A percentile compares a stretch with the other conserved stretches of the same genome.
These are phyloP conservation scores for Agriopis aurantiaria DNA, from an alignment of 2,888 invertebrate genomes.

Conservation along the genomic window DNA sequence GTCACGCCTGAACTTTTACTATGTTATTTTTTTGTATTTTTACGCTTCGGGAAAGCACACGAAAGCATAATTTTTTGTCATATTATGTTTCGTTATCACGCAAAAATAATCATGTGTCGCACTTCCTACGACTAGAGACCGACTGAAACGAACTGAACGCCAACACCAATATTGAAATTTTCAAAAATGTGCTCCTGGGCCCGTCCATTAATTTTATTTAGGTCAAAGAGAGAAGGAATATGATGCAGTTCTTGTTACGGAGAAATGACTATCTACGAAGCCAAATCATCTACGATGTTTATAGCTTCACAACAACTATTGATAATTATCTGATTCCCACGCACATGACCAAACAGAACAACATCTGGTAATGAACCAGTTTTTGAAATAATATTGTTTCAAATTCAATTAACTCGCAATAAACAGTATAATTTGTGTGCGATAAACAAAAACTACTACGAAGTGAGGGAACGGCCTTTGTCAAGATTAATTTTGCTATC, in stretches of 20 bases:
- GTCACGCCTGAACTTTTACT: too few relatives aligned
- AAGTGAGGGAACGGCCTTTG: slow-evolving; percentile 28
- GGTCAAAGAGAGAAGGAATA: too few relatives aligned
- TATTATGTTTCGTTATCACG: too few relatives aligned
- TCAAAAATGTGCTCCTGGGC: too few relatives aligned
- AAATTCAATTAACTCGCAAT: slow-evolving; percentile 43
- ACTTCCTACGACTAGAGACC: too few relatives aligned
- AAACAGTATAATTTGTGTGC: slow-evolving; percentile 29
- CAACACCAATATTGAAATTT: too few relatives aligned
- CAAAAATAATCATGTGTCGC: too few relatives aligned
- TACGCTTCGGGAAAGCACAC: too few relatives aligned
- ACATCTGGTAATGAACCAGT: slow-evolving; percentile 4
- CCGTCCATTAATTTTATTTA: too few relatives aligned
- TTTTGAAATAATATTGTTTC: slow-evolving; percentile 27
- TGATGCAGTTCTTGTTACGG: not conserved
- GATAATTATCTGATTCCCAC: slow-evolving; percentile 35
- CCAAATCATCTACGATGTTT: not conserved
- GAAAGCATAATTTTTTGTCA: too few relatives aligned
- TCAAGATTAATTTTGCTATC: slow-evolving; percentile 28
- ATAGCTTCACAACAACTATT: not conserved
- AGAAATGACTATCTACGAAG: not conserved
- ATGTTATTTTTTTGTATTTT: too few relatives aligned
- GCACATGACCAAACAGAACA: slow-evolving; percentile 15
- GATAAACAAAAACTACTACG: slow-evolving; percentile 39
- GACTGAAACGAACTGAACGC: too few relatives aligned